These are phyloP conservation scores for Cyrtodaria siliqua DNA, from an alignment of 2,888 invertebrate genomes.

Conservation along the genomic window DNA sequence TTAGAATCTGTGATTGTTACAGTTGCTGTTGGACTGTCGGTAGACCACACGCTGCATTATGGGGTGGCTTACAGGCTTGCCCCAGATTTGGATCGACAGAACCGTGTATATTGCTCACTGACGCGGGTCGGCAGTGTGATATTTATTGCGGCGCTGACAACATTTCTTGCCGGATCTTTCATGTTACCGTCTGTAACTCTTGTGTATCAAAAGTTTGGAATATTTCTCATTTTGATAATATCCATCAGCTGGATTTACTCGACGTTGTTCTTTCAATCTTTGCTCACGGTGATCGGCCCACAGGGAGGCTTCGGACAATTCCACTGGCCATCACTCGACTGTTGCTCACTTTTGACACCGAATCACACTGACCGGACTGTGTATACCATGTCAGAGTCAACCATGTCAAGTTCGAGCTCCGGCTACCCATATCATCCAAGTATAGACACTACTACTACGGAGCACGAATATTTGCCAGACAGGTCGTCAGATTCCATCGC, in stretches of 20 bases:
- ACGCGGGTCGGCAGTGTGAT: slow-evolving; percentile 93
- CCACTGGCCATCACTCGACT: slow-evolving; percentile 84
- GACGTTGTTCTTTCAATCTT: slow-evolving; percentile 86
- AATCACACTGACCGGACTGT: slow-evolving; percentile 85
- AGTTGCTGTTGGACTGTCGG: slow-evolving; percentile 96
- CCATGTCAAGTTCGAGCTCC: slow-evolving; percentile 84
- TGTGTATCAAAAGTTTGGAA: slow-evolving; percentile 96
- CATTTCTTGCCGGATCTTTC: slow-evolving; percentile 94
- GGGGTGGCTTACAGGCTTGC: slow-evolving; percentile 91
- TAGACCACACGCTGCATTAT: slow-evolving; percentile 97
- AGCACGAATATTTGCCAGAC: slow-evolving; percentile 84
- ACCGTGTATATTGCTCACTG: slow-evolving; percentile 80
- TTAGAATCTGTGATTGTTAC: slow-evolving; percentile 97
- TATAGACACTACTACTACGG: slow-evolving; percentile 83
- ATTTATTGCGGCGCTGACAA: slow-evolving; percentile 94
- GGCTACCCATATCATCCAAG: slow-evolving; percentile 79
- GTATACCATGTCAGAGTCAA: slow-evolving; percentile 86
- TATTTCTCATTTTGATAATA: slow-evolving; percentile 95
- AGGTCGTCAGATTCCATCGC: slow-evolving; percentile 42
- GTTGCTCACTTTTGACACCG: slow-evolving; percentile 76
- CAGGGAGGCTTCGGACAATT: slow-evolving; percentile 87
- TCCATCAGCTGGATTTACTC: slow-evolving; percentile 92
- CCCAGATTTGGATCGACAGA: slow-evolving; percentile 86
- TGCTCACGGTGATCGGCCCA: slow-evolving; percentile 92
- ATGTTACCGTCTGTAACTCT: slow-evolving; percentile 95